phyloP scores from a whole-genome alignment of 2,113 vertebrate genomes.

The Notechis scutatus region DNA sequence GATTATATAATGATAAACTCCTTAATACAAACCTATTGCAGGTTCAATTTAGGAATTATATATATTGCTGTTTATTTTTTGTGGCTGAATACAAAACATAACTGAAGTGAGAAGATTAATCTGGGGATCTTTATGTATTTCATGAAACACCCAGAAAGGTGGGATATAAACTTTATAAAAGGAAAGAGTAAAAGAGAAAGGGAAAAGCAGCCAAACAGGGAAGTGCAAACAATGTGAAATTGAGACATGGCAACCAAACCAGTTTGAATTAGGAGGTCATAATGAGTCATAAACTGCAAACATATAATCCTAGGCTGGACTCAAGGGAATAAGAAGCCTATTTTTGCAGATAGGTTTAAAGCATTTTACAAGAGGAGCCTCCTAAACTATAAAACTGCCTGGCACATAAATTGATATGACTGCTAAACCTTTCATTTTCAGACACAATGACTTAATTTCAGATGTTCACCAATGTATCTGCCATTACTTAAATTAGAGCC shows the following conservation, averaged over 20 bases:
- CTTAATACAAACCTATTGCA: neutral
- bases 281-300: conserved; percentile 56
- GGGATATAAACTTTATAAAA: neutral
- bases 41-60: neutral
- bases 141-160: neutral
- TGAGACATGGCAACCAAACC: neutral
- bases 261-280: neutral
- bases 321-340: conserved; percentile 55
- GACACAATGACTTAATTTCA: conserved; percentile 3
- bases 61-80: neutral
- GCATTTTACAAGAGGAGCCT: conserved; percentile 30
- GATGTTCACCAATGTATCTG: neutral
- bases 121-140: neutral
- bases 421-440: neutral
- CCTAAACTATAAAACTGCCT: conserved; percentile 55
- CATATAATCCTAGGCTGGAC: conserved; percentile 58
- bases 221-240: neutral
- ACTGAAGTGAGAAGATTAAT: neutral
- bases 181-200: neutral
- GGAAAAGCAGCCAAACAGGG: neutral
- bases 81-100: neutral
- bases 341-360: conserved; percentile 48
- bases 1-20: neutral
- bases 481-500: neutral
- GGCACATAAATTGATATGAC: conserved; percentile 42